phyloP scores from a whole-genome alignment of 2,113 vertebrate species.

The Erinaceus europaeus region DNA sequence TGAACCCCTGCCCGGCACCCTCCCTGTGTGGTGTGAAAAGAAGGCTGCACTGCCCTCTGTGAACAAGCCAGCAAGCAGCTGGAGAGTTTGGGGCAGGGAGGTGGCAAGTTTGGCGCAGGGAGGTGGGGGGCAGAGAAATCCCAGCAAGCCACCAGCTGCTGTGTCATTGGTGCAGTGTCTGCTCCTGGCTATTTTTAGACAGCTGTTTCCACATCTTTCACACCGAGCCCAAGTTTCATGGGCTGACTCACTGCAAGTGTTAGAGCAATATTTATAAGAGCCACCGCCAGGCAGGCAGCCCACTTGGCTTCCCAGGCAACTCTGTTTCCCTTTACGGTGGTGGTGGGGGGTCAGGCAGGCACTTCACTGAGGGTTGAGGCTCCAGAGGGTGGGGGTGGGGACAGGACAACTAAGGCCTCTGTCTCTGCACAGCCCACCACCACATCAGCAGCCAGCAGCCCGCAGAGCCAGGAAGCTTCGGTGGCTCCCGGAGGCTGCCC shows the following conservation, averaged over 20 bases:
- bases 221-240: background rate
- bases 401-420: too few species aligned
- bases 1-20: too few species aligned
- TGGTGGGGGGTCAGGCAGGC: too few species aligned
- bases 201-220: slow-evolving; percentile 8
- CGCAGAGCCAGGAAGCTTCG: background rate
- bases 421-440: too few species aligned
- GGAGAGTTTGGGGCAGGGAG: too few species aligned
- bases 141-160: too few species aligned
- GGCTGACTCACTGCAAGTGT: slow-evolving; percentile 31
- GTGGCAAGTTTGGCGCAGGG: too few species aligned
- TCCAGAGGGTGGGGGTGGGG: too few species aligned
- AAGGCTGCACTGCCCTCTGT: background rate
- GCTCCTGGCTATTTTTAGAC: slow-evolving; percentile 1
- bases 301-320: background rate
- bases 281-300: background rate
- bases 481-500: background rate
- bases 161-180: background rate
- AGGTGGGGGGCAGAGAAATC: too few species aligned
- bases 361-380: too few species aligned
- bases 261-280: slow-evolving; percentile 22
- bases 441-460: too few species aligned
- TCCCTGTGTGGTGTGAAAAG: too few species aligned
- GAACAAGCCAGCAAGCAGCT: background rate
- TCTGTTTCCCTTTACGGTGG: background rate